phyloP scores from a whole-genome alignment of 2,888 invertebrate genomes.

The Heteropelma amictum region DNA sequence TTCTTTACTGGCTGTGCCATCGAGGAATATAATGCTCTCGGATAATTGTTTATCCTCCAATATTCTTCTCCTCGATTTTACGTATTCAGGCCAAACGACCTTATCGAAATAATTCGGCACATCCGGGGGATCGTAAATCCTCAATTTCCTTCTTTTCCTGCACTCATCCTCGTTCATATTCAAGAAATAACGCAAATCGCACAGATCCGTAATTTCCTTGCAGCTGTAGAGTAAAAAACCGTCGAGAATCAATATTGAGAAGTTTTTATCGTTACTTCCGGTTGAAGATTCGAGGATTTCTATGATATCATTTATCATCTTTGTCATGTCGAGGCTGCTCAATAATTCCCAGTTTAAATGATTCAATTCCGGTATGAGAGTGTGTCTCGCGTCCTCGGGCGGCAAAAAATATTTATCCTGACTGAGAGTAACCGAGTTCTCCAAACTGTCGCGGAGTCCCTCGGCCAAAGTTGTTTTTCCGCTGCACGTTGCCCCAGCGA shows the following conservation, averaged over 20 bases:
- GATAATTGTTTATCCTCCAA: slow-evolving; percentile 61
- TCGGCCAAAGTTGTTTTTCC: slow-evolving; percentile 89
- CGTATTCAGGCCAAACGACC: slow-evolving; percentile 95
- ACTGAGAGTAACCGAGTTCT: slow-evolving; percentile 80
- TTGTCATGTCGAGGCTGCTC: slow-evolving; percentile 85
- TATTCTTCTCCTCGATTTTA: slow-evolving; percentile 80
- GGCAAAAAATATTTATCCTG: slow-evolving; percentile 89
- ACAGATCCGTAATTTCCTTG: slow-evolving; percentile 83
- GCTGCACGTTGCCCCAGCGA: slow-evolving; percentile 90
- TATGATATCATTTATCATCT: slow-evolving; percentile 83
- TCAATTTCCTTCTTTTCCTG: slow-evolving; percentile 80
- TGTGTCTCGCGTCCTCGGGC: slow-evolving; percentile 83
- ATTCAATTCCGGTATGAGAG: slow-evolving; percentile 82
- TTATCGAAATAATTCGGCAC: slow-evolving; percentile 91
- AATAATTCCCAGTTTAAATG: slow-evolving; percentile 89
- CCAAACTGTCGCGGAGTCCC: slow-evolving; percentile 78
- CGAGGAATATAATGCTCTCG: slow-evolving; percentile 65
- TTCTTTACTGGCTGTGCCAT: slow-evolving; percentile 62
- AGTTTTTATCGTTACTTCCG: slow-evolving; percentile 64
- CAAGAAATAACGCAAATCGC: slow-evolving; percentile 87
- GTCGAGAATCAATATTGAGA: slow-evolving; percentile 85
- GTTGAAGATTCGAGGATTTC: slow-evolving; percentile 73
- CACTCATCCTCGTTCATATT: slow-evolving; percentile 85
- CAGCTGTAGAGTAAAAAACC: slow-evolving; percentile 88
- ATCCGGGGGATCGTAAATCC: slow-evolving; percentile 93